phyloP scores from a whole-genome alignment of 2,888 invertebrate species.

The Strigamia maritima region DNA sequence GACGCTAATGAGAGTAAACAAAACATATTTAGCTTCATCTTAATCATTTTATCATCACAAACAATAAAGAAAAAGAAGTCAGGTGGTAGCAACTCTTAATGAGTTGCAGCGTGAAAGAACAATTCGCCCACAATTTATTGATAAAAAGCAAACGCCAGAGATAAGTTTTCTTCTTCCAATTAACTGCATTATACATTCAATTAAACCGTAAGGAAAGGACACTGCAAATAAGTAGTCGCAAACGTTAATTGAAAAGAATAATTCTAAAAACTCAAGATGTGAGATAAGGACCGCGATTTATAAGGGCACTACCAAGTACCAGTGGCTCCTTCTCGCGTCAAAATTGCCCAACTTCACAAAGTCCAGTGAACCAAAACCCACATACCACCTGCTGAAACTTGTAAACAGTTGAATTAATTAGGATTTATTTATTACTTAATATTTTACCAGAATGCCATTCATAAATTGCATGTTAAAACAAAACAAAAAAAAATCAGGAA shows the following conservation, averaged over 20 bases:
- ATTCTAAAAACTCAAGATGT: constrained; percentile 14
- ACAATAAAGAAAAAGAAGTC: neutral
- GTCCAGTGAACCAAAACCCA: constrained; percentile 20
- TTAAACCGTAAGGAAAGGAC: neutral
- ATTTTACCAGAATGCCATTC: neutral
- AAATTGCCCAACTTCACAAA: neutral
- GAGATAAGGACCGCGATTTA: neutral
- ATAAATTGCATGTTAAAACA: neutral
- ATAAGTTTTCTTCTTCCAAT: constrained; percentile 15
- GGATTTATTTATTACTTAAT: neutral
- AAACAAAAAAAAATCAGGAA: neutral
- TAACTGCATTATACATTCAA: constrained; percentile 22
- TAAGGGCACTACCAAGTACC: constrained; percentile 9
- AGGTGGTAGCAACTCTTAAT: constrained; percentile 17
- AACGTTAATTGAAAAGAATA: neutral
- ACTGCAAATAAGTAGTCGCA: neutral
- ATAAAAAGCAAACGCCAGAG: neutral
- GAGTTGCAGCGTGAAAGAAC: neutral
- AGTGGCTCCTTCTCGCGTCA: constrained; percentile 18
- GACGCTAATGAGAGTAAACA: constrained; percentile 27
- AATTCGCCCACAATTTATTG: constrained; percentile 25
- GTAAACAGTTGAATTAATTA: constrained; percentile 13
- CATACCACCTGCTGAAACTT: neutral
- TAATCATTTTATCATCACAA: constrained; percentile 23
- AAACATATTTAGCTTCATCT: constrained; percentile 17